A percentile compares a stretch with the other conserved stretches of the same genome.
These are phyloP conservation scores for Oreochromis tanganicae DNA, from an alignment of 2,113 vertebrate genomes.

Conservation along the genomic window DNA sequence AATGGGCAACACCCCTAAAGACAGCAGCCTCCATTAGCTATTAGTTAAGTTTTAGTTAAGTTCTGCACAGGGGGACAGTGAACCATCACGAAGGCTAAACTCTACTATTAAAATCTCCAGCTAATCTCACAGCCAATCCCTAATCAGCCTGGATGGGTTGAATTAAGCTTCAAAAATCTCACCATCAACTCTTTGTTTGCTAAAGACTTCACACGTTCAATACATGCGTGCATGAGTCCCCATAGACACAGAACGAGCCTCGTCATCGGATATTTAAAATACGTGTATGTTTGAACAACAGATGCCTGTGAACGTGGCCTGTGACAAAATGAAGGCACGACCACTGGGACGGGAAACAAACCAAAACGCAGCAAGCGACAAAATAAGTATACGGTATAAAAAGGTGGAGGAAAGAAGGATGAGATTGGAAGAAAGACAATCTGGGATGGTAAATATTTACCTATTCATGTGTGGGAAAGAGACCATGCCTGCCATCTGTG, in stretches of 20 bases:
- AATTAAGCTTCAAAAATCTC: constrained; percentile 39
- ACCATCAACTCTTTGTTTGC: constrained; percentile 50
- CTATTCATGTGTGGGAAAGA: constrained; percentile 49
- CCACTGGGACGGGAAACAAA: constrained; percentile 17
- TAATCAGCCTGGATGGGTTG: constrained; percentile 32
- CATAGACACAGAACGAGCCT: background rate
- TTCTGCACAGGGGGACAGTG: constrained; percentile 36
- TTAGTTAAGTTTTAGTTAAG: background rate
- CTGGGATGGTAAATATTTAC: constrained; percentile 68
- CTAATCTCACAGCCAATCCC: constrained; percentile 38
- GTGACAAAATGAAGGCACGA: constrained; percentile 43
- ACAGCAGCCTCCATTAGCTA: constrained; percentile 7
- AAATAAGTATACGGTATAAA: background rate
- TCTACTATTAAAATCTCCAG: constrained; percentile 66
- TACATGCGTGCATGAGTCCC: background rate
- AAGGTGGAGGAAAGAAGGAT: constrained; percentile 20
- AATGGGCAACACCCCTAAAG: constrained; percentile 1
- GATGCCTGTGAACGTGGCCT: constrained; percentile 27
- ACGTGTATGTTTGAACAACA: constrained; percentile 55
- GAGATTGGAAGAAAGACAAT: constrained; percentile 56
- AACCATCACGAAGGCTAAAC: constrained; percentile 40
- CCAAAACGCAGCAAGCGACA: background rate
- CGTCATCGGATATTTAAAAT: constrained; percentile 49
- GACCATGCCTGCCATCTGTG: constrained; percentile 55
- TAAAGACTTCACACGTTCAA: constrained; percentile 8